Conservation (phyloP, 35 echinoderm and acorn worm species). For the Apostichopus californicus region DNA sequence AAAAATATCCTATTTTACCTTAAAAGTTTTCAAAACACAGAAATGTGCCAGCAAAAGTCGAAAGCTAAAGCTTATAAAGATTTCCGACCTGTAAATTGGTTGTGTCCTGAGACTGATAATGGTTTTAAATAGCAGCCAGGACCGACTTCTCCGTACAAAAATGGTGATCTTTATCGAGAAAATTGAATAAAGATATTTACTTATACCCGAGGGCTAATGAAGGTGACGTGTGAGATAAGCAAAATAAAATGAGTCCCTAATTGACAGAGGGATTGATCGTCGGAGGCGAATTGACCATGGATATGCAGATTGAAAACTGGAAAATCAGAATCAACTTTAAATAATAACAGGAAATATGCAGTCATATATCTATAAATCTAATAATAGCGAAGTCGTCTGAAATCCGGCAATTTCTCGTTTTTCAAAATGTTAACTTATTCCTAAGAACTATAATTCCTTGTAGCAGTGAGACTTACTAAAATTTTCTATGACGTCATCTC, state of each 20-base stretch:
- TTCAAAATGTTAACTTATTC: neutral
- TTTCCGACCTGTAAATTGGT: neutral
- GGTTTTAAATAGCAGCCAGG: neutral
- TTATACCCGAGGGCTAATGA: conserved; percentile 17
- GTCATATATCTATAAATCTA: neutral
- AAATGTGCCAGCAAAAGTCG: neutral
- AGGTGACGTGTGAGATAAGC: conserved; percentile 29
- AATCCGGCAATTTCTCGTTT: neutral
- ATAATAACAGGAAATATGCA: conserved; percentile 3
- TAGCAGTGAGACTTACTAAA: neutral
- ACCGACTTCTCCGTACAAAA: neutral
- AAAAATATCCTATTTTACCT: too few species aligned
- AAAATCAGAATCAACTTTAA: neutral
- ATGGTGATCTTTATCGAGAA: conserved; percentile 1
- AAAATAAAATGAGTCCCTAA: neutral
- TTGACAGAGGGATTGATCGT: conserved; percentile 24
- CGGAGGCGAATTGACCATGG: conserved; percentile 1
- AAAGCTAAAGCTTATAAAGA: neutral
- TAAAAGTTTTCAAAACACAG: neutral
- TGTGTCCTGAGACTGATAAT: neutral
- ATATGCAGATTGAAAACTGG: neutral
- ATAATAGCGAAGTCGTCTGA: neutral
- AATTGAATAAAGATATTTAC: conserved; percentile 27
- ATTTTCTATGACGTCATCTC: neutral
- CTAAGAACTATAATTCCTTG: neutral